Evolutionary conservation across 2,888 invertebrate species (phyloP).

Genomic region (Cheilosia vulpina): DNA sequence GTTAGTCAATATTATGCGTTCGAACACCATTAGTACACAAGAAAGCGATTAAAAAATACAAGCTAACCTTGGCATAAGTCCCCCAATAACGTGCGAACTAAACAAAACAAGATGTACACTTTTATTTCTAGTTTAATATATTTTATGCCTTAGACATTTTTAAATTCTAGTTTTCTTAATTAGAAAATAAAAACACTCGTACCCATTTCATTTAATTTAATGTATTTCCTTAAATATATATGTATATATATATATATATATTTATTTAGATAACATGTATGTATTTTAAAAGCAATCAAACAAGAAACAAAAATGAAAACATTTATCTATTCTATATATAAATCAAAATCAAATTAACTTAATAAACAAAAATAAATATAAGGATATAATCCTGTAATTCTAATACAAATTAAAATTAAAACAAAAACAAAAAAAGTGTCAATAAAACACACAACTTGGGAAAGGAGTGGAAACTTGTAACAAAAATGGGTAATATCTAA

Average conservation of each 20-base stretch:
- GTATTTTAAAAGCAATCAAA: constrained; percentile 69
- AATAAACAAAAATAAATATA: constrained; percentile 53
- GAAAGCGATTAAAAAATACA: neutral
- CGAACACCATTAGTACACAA: neutral
- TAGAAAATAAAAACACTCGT: constrained; percentile 13
- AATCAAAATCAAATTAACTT: constrained; percentile 61
- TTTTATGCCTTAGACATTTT: constrained; percentile 37
- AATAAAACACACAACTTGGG: constrained; percentile 67
- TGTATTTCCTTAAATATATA: constrained; percentile 25
- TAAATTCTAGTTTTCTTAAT: constrained; percentile 16
- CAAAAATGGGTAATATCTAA: constrained; percentile 33
- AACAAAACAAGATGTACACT: constrained; percentile 42
- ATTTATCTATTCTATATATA: constrained; percentile 54
- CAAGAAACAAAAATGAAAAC: constrained; percentile 40
- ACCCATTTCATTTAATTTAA: constrained; percentile 21
- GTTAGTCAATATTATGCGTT: neutral
- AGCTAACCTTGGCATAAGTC: neutral
- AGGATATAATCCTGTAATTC: constrained; percentile 70
- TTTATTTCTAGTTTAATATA: constrained; percentile 17
- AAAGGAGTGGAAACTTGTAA: constrained; percentile 59
- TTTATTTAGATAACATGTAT: constrained; percentile 54
- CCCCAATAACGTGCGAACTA: constrained; percentile 22
- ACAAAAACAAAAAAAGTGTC: constrained; percentile 51
- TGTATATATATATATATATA: constrained; percentile 40
- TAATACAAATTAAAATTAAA: constrained; percentile 43